Evolutionary conservation across 2,797 vertebrate species (phyloP).

Genomic region (Acridotheres tristis): DNA sequence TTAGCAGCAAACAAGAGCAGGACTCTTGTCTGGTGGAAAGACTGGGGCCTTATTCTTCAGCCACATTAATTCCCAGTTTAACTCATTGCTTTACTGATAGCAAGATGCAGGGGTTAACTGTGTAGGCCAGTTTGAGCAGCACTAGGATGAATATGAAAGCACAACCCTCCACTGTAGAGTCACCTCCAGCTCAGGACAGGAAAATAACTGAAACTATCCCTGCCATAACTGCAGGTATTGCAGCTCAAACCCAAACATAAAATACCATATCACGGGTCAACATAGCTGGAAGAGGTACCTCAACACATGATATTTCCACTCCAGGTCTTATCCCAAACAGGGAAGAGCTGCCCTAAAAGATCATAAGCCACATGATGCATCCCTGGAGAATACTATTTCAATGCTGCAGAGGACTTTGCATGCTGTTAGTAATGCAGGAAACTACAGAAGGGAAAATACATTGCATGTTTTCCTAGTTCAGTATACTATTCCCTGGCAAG

Average conservation of each 20-base stretch:
- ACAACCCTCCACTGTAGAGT: background rate
- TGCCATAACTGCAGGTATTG: background rate
- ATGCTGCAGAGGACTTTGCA: background rate
- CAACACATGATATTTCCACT: no score
- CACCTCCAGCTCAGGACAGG: background rate
- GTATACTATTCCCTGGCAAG: background rate
- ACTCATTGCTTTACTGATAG: background rate
- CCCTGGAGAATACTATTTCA: background rate
- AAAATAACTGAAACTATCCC: background rate
- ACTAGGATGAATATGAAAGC: background rate
- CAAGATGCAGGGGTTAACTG: background rate
- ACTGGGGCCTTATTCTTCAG: background rate
- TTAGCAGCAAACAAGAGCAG: background rate
- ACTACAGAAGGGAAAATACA: background rate
- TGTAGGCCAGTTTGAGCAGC: background rate
- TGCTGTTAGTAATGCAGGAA: background rate
- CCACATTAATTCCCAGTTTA: background rate
- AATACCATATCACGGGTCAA: rapidly evolving
- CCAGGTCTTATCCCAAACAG: background rate
- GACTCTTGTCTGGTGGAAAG: background rate
- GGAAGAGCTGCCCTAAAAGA: background rate
- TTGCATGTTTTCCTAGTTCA: background rate
- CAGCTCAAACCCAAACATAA: background rate
- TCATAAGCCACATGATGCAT: background rate
- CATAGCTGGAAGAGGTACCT: rapidly evolving